Evolutionary conservation across 92 coral and sea anemone species (phyloP).

Genomic region (Montipora capitata): DNA sequence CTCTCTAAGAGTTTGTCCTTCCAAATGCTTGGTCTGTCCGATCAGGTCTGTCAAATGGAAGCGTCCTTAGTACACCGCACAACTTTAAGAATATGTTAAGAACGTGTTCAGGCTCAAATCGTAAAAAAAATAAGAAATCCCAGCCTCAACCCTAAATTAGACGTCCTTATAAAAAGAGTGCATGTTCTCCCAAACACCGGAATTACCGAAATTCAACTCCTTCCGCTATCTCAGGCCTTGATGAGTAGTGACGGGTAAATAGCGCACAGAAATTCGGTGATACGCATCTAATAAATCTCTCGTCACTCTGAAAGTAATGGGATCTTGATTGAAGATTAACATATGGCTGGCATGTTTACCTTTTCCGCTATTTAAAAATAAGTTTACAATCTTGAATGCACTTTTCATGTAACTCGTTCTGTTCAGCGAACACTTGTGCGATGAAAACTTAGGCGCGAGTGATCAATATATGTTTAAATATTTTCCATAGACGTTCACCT

Average conservation of each 20-base stretch:
- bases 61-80: too few relatives aligned
- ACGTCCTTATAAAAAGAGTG: too few relatives aligned
- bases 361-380: slow-evolving; percentile 16
- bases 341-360: slow-evolving; percentile 6
- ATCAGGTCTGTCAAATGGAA: too few relatives aligned
- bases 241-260: not conserved
- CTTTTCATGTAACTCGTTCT: not conserved
- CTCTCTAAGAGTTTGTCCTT: too few relatives aligned
- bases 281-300: slow-evolving; percentile 6
- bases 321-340: slow-evolving; percentile 26
- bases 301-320: slow-evolving; percentile 1
- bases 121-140: too few relatives aligned
- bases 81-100: too few relatives aligned
- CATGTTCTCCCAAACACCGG: too few relatives aligned
- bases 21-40: too few relatives aligned
- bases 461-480: too few relatives aligned
- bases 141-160: too few relatives aligned
- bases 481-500: not conserved
- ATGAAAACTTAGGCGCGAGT: not conserved
- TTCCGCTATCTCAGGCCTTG: not conserved
- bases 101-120: too few relatives aligned
- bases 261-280: not conserved
- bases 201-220: not conserved
- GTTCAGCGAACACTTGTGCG: slow-evolving; percentile 1
- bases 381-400: not conserved